Evolutionary conservation across 2,113 vertebrate species (phyloP).

Genomic region (Elaphurus davidianus): DNA sequence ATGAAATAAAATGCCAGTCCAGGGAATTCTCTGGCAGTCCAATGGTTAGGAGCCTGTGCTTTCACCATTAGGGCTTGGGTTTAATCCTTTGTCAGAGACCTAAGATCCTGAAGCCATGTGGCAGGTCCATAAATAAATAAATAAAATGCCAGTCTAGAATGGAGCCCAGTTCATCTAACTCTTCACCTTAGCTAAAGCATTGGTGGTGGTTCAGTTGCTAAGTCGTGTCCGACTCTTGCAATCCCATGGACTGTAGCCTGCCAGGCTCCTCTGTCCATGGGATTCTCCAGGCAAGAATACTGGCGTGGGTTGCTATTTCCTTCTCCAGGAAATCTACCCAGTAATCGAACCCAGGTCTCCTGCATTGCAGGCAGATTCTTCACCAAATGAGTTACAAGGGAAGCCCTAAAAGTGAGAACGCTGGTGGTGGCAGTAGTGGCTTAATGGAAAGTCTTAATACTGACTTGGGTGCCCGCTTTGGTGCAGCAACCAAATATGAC

Average conservation of each 20-base stretch:
- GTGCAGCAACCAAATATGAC: constrained; percentile 10
- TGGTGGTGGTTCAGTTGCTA: neutral
- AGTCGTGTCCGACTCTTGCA: neutral
- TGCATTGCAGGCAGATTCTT: neutral
- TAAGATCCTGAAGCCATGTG: neutral
- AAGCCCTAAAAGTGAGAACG: neutral
- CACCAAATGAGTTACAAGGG: neutral
- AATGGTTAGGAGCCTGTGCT: neutral
- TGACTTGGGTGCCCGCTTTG: neutral
- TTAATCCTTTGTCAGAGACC: neutral
- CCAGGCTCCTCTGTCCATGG: neutral
- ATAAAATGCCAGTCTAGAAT: neutral
- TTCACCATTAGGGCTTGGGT: neutral
- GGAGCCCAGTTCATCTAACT: neutral
- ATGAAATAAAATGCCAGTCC: neutral
- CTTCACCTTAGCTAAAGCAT: neutral
- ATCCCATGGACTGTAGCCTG: neutral
- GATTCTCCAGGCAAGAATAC: neutral
- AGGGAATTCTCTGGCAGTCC: neutral
- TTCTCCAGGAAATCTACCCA: neutral
- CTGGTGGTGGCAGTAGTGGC: neutral
- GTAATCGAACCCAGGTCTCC: neutral
- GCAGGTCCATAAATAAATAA: neutral
- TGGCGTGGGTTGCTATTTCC: neutral
- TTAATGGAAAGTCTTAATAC: neutral